These are phyloP conservation scores for Drosophila nasuta DNA, from an alignment of 1,140 invertebrate species.

Conservation along the genomic window DNA sequence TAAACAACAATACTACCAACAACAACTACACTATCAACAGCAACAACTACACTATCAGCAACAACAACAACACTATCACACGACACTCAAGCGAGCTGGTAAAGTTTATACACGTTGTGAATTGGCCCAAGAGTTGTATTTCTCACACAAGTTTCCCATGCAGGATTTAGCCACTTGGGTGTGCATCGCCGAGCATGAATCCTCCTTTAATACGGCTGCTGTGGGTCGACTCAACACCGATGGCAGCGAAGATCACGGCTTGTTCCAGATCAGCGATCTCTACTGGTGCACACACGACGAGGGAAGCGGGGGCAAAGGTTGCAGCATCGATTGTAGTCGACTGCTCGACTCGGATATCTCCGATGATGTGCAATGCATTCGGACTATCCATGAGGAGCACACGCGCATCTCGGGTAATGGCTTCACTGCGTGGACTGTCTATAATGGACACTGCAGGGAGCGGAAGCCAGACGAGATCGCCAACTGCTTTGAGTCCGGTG, in stretches of 20 bases:
- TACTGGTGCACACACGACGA: constrained; percentile 89
- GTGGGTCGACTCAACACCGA: constrained; percentile 84
- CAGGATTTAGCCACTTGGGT: constrained; percentile 88
- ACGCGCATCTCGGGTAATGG: constrained; percentile 87
- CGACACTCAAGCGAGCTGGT: constrained; percentile 67
- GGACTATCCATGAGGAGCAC: constrained; percentile 87
- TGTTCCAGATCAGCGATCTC: constrained; percentile 85
- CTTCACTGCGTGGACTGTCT: constrained; percentile 88
- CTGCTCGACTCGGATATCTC: constrained; percentile 88
- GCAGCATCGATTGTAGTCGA: constrained; percentile 87
- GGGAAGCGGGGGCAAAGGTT: constrained; percentile 86
- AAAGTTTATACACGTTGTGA: constrained; percentile 89
- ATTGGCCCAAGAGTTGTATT: constrained; percentile 87
- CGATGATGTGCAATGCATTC: constrained; percentile 88
- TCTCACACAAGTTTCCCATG: constrained; percentile 85
- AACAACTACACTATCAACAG: constrained; percentile 25
- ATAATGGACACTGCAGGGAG: constrained; percentile 61
- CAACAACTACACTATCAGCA: constrained; percentile 44
- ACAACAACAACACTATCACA: constrained; percentile 54
- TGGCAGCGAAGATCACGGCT: constrained; percentile 89
- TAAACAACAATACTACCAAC: constrained; percentile 45
- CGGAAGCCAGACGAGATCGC: constrained; percentile 47
- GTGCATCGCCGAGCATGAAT: constrained; percentile 91
- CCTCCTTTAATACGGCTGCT: constrained; percentile 89
- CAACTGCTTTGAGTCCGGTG: constrained; percentile 52